Percentiles rank a stretch among this genome's conserved stretches.
These are phyloP conservation scores for Slavum lentiscoides DNA, from an alignment of 2,888 invertebrate genomes.

Conservation along the genomic window DNA sequence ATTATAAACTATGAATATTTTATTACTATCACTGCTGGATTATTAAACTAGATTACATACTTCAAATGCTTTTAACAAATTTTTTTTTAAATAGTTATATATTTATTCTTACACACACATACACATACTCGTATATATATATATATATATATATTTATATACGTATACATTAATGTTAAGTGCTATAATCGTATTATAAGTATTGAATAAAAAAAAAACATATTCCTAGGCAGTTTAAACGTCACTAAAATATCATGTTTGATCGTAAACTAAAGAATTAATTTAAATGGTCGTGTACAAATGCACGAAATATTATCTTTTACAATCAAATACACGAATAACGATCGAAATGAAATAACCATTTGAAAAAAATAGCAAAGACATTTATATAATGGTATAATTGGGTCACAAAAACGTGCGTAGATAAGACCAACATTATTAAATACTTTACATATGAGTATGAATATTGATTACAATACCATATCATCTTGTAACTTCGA, in stretches of 20 bases:
- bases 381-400: neutral
- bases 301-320: neutral
- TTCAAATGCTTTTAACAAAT: neutral
- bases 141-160: no score
- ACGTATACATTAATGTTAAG: neutral
- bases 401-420: neutral
- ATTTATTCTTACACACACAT: no score
- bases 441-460: neutral
- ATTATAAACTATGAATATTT: neutral
- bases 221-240: neutral
- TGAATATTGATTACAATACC: neutral
- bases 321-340: neutral
- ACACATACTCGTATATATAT: no score
- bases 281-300: no score
- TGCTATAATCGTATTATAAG: neutral
- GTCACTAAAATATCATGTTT: neutral
- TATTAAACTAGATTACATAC: neutral
- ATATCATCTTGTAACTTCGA: neutral
- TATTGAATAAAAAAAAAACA: neutral
- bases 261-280: no score
- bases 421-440: neutral
- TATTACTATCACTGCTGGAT: neutral
- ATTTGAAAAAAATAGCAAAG: neutral
- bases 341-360: neutral
- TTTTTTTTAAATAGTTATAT: no score